phyloP scores from a whole-genome alignment of 2,113 vertebrate species.

The Osmerus eperlanus region DNA sequence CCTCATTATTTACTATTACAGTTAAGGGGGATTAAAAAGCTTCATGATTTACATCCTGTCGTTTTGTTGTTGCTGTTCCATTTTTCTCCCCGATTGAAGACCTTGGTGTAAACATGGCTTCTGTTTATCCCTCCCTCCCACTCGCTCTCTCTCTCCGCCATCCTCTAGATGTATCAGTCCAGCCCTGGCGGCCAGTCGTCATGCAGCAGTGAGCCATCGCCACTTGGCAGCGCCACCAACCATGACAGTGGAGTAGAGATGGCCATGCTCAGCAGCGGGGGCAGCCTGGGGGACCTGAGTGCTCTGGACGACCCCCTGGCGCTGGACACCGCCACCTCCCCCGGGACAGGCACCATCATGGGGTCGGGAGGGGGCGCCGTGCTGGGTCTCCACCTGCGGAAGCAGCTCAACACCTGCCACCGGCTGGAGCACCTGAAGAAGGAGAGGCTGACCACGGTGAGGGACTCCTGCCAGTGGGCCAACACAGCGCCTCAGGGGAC shows the following conservation, averaged over 20 bases:
- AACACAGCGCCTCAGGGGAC: constrained; percentile 73
- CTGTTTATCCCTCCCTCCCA: not conserved
- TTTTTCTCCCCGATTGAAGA: not conserved
- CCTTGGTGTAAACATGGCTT: not conserved
- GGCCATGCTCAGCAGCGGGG: constrained; percentile 57
- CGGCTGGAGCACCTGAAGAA: constrained; percentile 83
- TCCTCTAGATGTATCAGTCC: constrained; percentile 90
- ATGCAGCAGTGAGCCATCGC: constrained; percentile 94
- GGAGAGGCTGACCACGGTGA: constrained; percentile 87
- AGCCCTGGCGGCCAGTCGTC: constrained; percentile 97
- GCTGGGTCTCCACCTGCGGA: constrained; percentile 68
- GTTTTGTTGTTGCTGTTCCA: not conserved
- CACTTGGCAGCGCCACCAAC: constrained; percentile 86
- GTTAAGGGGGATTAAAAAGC: constrained; percentile 2
- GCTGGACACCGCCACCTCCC: constrained; percentile 84
- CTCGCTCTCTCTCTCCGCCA: not conserved
- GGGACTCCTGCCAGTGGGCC: constrained; percentile 86
- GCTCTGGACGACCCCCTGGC: constrained; percentile 66
- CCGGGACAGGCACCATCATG: constrained; percentile 67
- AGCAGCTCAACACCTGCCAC: constrained; percentile 42
- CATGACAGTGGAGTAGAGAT: constrained; percentile 89
- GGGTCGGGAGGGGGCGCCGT: constrained; percentile 71
- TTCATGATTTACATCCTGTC: not conserved
- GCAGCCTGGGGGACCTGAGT: constrained; percentile 80
- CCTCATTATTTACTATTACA: constrained; percentile 66